Evolutionary conservation across 2,113 vertebrate species (phyloP).

Genomic region (Epinephelus moara): DNA sequence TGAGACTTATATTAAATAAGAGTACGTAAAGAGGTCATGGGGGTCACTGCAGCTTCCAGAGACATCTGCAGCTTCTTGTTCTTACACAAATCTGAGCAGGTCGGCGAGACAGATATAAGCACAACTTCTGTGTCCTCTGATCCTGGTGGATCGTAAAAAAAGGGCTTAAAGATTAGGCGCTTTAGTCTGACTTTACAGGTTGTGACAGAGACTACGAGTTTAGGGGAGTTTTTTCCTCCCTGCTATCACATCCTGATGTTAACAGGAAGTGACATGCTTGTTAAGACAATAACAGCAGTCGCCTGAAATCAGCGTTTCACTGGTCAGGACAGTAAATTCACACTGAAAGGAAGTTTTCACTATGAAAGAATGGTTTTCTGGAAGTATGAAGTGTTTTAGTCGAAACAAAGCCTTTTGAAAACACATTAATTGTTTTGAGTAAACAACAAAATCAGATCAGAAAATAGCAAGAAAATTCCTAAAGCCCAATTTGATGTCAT

Average conservation of each 20-base stretch:
- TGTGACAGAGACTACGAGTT: conserved; percentile 38
- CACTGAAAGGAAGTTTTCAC: conserved; percentile 30
- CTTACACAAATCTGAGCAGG: conserved; percentile 27
- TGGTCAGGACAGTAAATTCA: conserved; percentile 24
- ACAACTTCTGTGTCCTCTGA: conserved; percentile 18
- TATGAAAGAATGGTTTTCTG: neutral
- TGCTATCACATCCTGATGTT: conserved; percentile 49
- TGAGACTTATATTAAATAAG: conserved; percentile 13
- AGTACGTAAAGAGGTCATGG: neutral
- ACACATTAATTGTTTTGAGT: no score
- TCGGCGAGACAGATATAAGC: conserved; percentile 10
- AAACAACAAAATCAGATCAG: neutral
- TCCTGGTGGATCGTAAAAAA: conserved; percentile 23
- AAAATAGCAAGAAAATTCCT: neutral
- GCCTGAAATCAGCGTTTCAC: conserved; percentile 56
- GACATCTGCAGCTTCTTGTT: conserved; percentile 1
- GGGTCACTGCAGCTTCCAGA: neutral
- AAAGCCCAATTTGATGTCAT: no score
- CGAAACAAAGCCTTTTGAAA: neutral
- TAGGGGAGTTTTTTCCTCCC: neutral
- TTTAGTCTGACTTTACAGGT: conserved; percentile 44
- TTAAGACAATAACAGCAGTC: conserved; percentile 66
- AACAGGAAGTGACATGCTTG: conserved; percentile 67
- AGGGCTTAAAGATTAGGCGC: conserved; percentile 19
- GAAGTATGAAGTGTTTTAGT: conserved; percentile 1